Evolutionary conservation across 2,113 vertebrate genomes (phyloP), one percentile per base, ranked within the genome.

Genomic region (Cephalopterus ornatus): DNA sequence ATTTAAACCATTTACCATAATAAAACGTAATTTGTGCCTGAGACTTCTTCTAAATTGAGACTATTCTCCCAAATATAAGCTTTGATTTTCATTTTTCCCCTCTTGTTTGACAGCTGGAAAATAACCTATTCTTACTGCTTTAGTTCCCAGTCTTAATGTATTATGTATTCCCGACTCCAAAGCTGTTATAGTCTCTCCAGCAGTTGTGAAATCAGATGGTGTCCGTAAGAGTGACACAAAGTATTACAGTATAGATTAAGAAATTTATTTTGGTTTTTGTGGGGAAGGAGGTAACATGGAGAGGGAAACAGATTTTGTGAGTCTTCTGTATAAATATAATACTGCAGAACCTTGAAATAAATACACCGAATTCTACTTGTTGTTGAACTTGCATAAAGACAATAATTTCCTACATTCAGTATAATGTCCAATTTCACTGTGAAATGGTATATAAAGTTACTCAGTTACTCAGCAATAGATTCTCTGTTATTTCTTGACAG

Each of bases 401-500:
- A 47, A 20, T 79, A 17, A 78, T 84, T 70, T 73, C 22, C 62
- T 80, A 6, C 26, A 9, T 78, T 61, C 46, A 11, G 4, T 67
- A 22, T 66, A 39, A 85, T 6, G 13, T 76, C 22, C 24, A 42
- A 66, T 94, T 74, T 91, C 46, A 33, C 22, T 77, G 16, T 92
- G 71, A 91, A 92, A 70, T 87, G n/a, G 5, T 75, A 22, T 63
- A 17, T 88, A 9, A 68, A 88, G 39, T 68, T 49, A 30, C 41
- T 28, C 23, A 49, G 39, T 81, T 49, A 41, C 55, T 50, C 23
- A 73, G 58, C 42, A 72, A 80, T 35, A 75, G 67, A 84, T 67
- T 77, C 41, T 50, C 68, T 95, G 35, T 95, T 94, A 23, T 79
- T 85, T 47, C 79, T 70, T 82, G 62, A 85, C 91, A 99, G 99